phyloP scores from a whole-genome alignment of 2,888 invertebrate genomes.

The Ferrisia virgata region DNA sequence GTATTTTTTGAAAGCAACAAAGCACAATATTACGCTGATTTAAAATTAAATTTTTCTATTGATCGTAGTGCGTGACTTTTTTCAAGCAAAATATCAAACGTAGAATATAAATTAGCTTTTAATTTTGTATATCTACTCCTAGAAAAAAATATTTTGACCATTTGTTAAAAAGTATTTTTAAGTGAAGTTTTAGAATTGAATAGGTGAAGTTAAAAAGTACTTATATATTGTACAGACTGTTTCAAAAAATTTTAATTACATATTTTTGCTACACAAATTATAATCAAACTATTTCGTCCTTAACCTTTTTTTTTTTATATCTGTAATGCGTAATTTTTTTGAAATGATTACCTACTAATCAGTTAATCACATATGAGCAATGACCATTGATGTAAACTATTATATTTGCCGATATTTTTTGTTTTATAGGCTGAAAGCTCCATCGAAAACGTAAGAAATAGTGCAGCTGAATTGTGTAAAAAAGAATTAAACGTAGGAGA shows the following conservation, averaged over 20 bases:
- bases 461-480: background rate
- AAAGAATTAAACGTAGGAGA: background rate
- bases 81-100: background rate
- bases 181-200: too few relatives aligned
- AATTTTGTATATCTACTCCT: background rate
- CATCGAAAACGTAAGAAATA: background rate
- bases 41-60: background rate
- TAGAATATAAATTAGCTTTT: slow-evolving; percentile 11
- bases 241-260: too few relatives aligned
- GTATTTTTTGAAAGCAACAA: background rate
- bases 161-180: too few relatives aligned
- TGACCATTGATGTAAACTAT: too few relatives aligned
- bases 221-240: too few relatives aligned
- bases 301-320: background rate
- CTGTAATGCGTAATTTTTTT: background rate
- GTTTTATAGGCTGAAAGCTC: background rate
- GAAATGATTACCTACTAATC: too few relatives aligned
- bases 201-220: too few relatives aligned
- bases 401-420: background rate
- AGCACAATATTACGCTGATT: background rate
- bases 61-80: background rate
- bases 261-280: too few relatives aligned
- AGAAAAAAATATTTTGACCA: background rate
- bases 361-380: too few relatives aligned
- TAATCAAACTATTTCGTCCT: too few relatives aligned